Evolutionary conservation across 1,140 invertebrate genomes (phyloP), one percentile per base, ranked within the genome.

Genomic region (Cecropterus lyciades): DNA sequence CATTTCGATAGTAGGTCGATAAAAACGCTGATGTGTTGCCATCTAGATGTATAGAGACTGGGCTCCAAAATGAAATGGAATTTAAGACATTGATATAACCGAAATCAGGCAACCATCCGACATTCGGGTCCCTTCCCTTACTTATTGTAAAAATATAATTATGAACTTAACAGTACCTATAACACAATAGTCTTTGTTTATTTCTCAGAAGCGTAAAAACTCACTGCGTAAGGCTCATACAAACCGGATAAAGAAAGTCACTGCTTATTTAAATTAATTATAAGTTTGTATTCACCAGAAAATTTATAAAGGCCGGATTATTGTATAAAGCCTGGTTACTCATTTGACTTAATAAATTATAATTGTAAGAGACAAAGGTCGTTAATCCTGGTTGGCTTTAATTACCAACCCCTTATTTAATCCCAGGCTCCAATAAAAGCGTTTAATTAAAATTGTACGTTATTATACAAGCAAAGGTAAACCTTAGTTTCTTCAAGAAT

Each of bases 381-480:
- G 78, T 79, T 84, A 80, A 87, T 84, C 82, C 77, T 79, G 73
- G 72, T 70, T 71, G 72, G 76, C 73, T 80, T 85, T 84, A 87
- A 89, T 89, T 84, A 82, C 75, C 74, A 68, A 80, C 77, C 80
- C 73, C 72, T 78, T 60, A 73, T 74, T 82, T 85, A 84, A 87
- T 84, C 84, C 72, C 57, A 62, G 59, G 68, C 73, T 76, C 73
- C 72, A 76, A 82, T 84, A 80, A 84, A 82, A 84, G 80, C 80
- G 72, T 80, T 84, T 89, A 87, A 87, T 89, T 87, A 87, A 89
- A 87, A 80, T 73, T 71, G 70, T 77, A 65, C 60, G 48, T 74
- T 63, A 48, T 30, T 49, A 55, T 33, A 49, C 33, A 62, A 62
- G 57, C 30, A 49, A 62, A 48, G 8, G 30, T 49, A 14, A 17